Evolutionary conservation across 2,797 vertebrate species (phyloP), one percentile per base, ranked within the genome.

Genomic region (Sardinella longiceps): DNA sequence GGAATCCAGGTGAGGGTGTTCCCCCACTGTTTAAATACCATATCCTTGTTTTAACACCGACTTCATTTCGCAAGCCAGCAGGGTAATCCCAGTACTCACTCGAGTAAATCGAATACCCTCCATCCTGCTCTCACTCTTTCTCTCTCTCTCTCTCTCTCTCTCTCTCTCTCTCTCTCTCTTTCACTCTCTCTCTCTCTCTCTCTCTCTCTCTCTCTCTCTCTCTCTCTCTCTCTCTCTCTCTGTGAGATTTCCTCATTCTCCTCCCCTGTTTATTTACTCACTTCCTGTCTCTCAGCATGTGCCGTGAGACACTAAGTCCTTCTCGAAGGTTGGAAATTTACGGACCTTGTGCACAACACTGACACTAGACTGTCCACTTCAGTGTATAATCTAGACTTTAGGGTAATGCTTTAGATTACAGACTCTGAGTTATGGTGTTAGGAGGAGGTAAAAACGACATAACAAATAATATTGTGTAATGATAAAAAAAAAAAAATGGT

Each of bases 41-140:
- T 89, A 94, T 94, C 92, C 91, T 88, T 93, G 89, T 93, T 88
- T 90, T 94, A 95, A 95, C 93, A 95, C 83, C 82, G 86, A 91
- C 93, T 93, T 88, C 85, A 90, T 92, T 91, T 92, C 89, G 91
- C 87, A 83, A 77, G 83, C 83, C 87, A 81, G 84, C 45, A 18
- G 63, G 56, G 28, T 70, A 70, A 45, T 94, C 93, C 93, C 89
- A 74, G 86, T 88, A 92, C 91, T 93, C 92, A 90, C 90, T 93
- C 90, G 91, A 86, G 91, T 90, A 90, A 89, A 93, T 88, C 91
- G 89, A 92, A 94, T 92, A 91, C 37, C 88, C 87, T 81, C 80
- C 84, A 43, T 45, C 60, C 46, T 85, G 85, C 86, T 82, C 50
- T 33, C 87, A 85, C 77, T 86, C 85, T 86, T 83, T 63, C 81